Percentiles rank a stretch among this genome's conserved stretches.
Conservation (phyloP, 2,797 vertebrate species). For the Garrulus glandarius region DNA sequence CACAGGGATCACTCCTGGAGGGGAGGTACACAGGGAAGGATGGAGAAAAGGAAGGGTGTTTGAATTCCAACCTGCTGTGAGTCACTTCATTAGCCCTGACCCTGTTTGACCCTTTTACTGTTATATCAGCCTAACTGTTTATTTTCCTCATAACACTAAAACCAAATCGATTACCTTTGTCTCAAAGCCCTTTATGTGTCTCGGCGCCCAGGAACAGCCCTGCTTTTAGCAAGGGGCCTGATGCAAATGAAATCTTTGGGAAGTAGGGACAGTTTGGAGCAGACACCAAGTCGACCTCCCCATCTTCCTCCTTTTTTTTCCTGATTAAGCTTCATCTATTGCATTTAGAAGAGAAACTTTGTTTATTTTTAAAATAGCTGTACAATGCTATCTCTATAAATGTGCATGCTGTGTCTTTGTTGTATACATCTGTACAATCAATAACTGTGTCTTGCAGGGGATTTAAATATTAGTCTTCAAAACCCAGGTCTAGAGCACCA, state of each 20-base stretch:
- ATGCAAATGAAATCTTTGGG: constrained; percentile 8
- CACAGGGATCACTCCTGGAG: accelerated
- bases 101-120: constrained; percentile 51
- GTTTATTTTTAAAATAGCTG: neutral
- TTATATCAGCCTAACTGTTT: constrained; percentile 53
- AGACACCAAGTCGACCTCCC: neutral
- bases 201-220: constrained; percentile 10
- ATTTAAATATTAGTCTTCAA: constrained; percentile 55
- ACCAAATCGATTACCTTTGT: constrained; percentile 49
- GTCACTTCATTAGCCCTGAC: constrained; percentile 62
- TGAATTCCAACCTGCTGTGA: constrained; percentile 8
- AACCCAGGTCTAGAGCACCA: constrained; percentile 17
- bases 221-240: neutral
- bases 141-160: constrained; percentile 69
- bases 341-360: neutral
- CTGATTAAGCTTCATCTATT: neutral
- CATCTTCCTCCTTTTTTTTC: neutral
- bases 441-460: neutral
- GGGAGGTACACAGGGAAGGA: neutral
- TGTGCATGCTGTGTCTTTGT: neutral
- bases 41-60: neutral
- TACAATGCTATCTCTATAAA: neutral
- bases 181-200: constrained; percentile 40
- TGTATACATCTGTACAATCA: neutral
- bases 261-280: neutral